Conservation (phyloP, 2,113 vertebrate genomes). For the Entosphenus tridentatus region DNA sequence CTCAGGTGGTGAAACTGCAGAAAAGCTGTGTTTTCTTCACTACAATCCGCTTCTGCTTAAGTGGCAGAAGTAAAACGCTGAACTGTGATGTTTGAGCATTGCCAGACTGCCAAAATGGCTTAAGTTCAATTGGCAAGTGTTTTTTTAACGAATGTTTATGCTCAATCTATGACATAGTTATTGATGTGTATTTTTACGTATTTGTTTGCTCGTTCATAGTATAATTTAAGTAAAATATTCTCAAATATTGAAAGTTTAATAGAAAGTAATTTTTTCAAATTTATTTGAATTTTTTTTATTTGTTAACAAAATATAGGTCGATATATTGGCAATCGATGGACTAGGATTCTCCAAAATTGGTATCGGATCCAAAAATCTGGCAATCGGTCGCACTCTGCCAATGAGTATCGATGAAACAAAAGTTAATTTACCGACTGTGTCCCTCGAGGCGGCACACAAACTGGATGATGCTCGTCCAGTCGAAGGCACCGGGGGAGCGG, state of each 20-base stretch:
- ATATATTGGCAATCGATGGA: too few relatives aligned
- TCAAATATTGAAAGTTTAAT: too few relatives aligned
- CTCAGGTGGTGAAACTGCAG: neutral
- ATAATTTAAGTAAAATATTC: too few relatives aligned
- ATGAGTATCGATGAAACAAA: too few relatives aligned
- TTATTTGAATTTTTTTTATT: too few relatives aligned
- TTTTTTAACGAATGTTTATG: neutral
- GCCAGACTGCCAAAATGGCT: neutral
- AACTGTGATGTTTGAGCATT: neutral
- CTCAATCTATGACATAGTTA: neutral
- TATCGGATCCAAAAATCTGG: too few relatives aligned
- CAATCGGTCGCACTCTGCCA: too few relatives aligned
- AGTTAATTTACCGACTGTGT: slow-evolving; percentile 24
- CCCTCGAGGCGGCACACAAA: slow-evolving; percentile 67
- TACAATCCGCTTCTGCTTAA: neutral
- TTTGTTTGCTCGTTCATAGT: too few relatives aligned
- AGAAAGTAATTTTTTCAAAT: too few relatives aligned
- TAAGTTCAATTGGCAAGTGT: neutral
- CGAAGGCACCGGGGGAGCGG: slow-evolving; percentile 27
- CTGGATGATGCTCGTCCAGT: slow-evolving; percentile 59
- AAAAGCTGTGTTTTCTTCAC: slow-evolving; percentile 1
- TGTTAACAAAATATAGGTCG: too few relatives aligned
- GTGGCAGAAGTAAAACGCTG: neutral
- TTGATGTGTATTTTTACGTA: neutral
- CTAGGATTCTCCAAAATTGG: neutral